Evolutionary conservation across 2,888 invertebrate species (phyloP).

Genomic region (Catocala sponsa): DNA sequence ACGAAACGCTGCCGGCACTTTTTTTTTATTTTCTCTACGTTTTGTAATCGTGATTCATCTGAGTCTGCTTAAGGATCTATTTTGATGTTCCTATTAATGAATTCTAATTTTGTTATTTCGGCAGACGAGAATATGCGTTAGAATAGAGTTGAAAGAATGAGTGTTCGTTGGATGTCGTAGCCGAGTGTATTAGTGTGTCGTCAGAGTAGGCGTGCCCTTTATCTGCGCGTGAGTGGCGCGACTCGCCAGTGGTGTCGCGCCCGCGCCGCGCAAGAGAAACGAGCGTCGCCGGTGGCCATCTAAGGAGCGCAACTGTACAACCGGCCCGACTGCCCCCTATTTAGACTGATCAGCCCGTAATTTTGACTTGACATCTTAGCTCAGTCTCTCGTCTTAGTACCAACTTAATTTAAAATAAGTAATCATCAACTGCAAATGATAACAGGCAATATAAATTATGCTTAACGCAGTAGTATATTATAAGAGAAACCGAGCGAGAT

Average conservation of each 20-base stretch:
- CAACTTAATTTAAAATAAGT: slow-evolving; percentile 29
- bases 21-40: slow-evolving; percentile 68
- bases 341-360: slow-evolving; percentile 75
- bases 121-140: slow-evolving; percentile 40
- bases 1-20: slow-evolving; percentile 56
- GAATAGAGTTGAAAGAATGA: slow-evolving; percentile 45
- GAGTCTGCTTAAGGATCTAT: slow-evolving; percentile 70
- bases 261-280: slow-evolving; percentile 65
- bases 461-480: slow-evolving; percentile 17
- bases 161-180: slow-evolving; percentile 31
- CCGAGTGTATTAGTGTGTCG: slow-evolving; percentile 39
- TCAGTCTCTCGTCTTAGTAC: slow-evolving; percentile 51
- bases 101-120: slow-evolving; percentile 50
- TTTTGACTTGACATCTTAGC: slow-evolving; percentile 68
- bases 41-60: slow-evolving; percentile 63
- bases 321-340: slow-evolving; percentile 78
- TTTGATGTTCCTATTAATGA: slow-evolving; percentile 61
- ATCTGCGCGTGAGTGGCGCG: slow-evolving; percentile 36
- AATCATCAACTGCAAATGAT: slow-evolving; percentile 32
- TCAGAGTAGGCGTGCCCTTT: slow-evolving; percentile 48
- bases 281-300: slow-evolving; percentile 78
- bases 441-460: slow-evolving; percentile 21
- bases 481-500: slow-evolving; percentile 16
- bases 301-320: slow-evolving; percentile 84
- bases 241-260: slow-evolving; percentile 36